These are phyloP conservation scores for Excalfactoria chinensis DNA, from an alignment of 2,113 vertebrate genomes.

Conservation along the genomic window DNA sequence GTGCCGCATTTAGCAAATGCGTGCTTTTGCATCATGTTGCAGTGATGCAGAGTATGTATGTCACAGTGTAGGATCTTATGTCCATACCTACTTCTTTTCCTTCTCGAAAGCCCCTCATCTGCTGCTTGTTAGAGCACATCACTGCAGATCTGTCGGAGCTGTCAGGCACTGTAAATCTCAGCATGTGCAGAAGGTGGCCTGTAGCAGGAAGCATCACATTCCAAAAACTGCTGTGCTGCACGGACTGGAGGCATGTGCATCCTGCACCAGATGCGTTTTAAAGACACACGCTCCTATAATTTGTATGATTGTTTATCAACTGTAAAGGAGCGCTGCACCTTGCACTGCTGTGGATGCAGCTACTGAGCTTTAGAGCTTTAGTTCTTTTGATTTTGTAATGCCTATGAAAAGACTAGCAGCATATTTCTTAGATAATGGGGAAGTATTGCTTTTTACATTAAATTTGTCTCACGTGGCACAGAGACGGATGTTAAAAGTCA, in stretches of 20 bases:
- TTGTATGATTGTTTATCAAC: neutral
- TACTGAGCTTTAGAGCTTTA: neutral
- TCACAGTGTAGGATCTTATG: neutral
- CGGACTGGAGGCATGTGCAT: neutral
- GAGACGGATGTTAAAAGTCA: neutral
- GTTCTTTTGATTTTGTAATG: neutral
- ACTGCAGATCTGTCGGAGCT: neutral
- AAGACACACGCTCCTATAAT: neutral
- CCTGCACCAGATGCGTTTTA: neutral
- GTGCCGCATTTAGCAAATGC: neutral
- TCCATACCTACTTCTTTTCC: neutral
- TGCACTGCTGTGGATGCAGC: neutral
- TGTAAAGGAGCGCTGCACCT: neutral
- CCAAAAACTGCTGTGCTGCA: accelerated
- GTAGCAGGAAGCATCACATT: neutral
- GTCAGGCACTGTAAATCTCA: constrained; percentile 43
- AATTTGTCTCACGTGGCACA: neutral
- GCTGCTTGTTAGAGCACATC: constrained; percentile 15
- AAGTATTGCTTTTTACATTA: neutral
- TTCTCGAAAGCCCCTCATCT: constrained; percentile 6
- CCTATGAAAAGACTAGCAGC: neutral
- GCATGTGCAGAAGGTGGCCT: neutral
- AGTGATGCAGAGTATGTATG: neutral
- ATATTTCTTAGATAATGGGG: neutral
- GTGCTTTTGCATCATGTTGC: accelerated